Conservation (phyloP, 2,113 vertebrate species). For the Empidonax alnorum region DNA sequence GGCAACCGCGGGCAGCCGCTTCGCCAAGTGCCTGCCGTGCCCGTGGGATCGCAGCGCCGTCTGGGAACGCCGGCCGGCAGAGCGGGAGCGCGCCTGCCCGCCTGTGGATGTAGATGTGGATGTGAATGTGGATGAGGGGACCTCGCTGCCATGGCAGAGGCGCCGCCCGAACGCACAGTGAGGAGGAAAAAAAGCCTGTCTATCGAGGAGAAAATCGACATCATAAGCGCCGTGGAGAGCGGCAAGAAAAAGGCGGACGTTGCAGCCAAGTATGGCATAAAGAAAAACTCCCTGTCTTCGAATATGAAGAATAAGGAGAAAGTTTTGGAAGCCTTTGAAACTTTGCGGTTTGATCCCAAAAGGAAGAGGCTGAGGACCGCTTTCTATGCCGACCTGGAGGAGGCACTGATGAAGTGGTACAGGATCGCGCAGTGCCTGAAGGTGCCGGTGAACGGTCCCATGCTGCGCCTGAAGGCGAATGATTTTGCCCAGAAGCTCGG, state of each 20-base stretch:
- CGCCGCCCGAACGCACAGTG: background rate
- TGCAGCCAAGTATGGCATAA: constrained; percentile 77
- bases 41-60: background rate
- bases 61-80: background rate
- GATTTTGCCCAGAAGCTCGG: constrained; percentile 78
- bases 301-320: constrained; percentile 81
- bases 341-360: constrained; percentile 74
- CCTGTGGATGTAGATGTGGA: background rate
- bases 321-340: constrained; percentile 76
- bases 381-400: constrained; percentile 74
- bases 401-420: constrained; percentile 75
- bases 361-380: constrained; percentile 77
- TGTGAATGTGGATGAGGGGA: background rate
- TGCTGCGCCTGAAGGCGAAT: constrained; percentile 76
- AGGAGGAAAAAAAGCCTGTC: constrained; percentile 78
- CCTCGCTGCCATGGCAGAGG: constrained; percentile 60
- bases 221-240: constrained; percentile 77
- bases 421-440: constrained; percentile 69
- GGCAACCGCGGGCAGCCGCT: background rate
- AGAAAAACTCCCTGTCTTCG: constrained; percentile 77
- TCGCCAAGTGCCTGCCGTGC: background rate
- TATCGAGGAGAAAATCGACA: constrained; percentile 78
- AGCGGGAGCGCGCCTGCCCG: background rate
- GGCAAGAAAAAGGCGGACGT: constrained; percentile 76
- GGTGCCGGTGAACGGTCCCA: constrained; percentile 71